Evolutionary conservation across 2,797 vertebrate genomes (phyloP), one percentile per base, ranked within the genome.

Genomic region (Phoebastria nigripes): DNA sequence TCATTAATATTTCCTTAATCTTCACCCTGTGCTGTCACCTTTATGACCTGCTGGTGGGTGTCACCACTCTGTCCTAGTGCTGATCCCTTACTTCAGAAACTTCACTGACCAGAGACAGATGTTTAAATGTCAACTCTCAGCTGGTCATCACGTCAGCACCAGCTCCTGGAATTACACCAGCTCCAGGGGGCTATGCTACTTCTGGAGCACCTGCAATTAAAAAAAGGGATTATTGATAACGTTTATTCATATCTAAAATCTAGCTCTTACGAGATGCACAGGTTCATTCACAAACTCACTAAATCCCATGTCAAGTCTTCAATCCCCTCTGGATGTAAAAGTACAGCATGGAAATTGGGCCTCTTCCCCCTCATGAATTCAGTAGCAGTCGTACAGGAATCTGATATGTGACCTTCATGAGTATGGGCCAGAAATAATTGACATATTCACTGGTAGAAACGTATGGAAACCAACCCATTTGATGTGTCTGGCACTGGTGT

Each of bases 131-230:
- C 22, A 52, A 0, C 31, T 69, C 21, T 82, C 9, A 29, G 8
- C 10, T 46, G 12, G 1, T 20, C 8, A 5, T 16, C 4, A 31
- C 8, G 7, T 26, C 4, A 5, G 10, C 12, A 54, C 3, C 33
- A 62, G 5, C 8, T 59, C 9, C 21, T 35, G 46, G 41, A 76
- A 86, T 61, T 69, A 56, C 2, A 8, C 3, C 17, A 78, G 18
- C 4, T 61, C 7, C 21, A 59, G 44, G 6, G 6, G 18, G 1
- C 35, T 59, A 18, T 0, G 0, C 5, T 88, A 19, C 8, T 55
- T 63, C 17, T n/a, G 13, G 6, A n/a, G 12, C 8, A 81, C 15
- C 20, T 65, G 20, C 15, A 52, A 9, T 35, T 46, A 8, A 8
- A 59, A 86, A n/a, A 59, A 28, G 2, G 0, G 6, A 4, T 31